phyloP scores from a whole-genome alignment of 1,140 invertebrate species.

The Conus ventricosus region DNA sequence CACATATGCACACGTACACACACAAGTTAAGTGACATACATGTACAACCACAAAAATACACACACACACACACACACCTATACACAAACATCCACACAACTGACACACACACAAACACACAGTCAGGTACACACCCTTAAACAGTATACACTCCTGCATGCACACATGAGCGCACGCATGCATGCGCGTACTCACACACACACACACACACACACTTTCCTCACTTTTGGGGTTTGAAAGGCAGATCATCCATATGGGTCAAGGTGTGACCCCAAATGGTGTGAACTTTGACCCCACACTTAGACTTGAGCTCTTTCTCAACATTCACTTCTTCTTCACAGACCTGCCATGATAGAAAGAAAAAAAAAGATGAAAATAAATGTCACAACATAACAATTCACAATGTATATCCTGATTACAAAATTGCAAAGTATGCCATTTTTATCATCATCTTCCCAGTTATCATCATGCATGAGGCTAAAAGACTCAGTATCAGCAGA shows the following conservation, averaged over 20 bases:
- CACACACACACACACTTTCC: constrained; percentile 21
- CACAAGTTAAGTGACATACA: background rate
- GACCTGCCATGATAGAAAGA: constrained; percentile 47
- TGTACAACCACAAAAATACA: background rate
- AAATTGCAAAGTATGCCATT: no score
- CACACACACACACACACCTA: background rate
- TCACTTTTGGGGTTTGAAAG: constrained; percentile 65
- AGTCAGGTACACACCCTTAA: background rate
- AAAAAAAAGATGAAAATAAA: background rate
- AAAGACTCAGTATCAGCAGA: no score
- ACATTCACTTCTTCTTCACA: constrained; percentile 73
- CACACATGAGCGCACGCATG: background rate
- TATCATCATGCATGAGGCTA: no score
- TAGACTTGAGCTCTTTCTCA: constrained; percentile 61
- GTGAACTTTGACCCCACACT: constrained; percentile 60
- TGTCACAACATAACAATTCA: no score
- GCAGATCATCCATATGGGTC: constrained; percentile 73
- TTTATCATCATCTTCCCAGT: no score
- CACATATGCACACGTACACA: no score
- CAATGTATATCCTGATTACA: no score
- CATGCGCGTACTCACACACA: background rate
- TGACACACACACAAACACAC: constrained; percentile 7
- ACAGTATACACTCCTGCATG: background rate
- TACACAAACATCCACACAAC: background rate
- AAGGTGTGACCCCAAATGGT: constrained; percentile 73